Conservation (phyloP, 2,888 invertebrate genomes). For the Rotaria macrura region DNA sequence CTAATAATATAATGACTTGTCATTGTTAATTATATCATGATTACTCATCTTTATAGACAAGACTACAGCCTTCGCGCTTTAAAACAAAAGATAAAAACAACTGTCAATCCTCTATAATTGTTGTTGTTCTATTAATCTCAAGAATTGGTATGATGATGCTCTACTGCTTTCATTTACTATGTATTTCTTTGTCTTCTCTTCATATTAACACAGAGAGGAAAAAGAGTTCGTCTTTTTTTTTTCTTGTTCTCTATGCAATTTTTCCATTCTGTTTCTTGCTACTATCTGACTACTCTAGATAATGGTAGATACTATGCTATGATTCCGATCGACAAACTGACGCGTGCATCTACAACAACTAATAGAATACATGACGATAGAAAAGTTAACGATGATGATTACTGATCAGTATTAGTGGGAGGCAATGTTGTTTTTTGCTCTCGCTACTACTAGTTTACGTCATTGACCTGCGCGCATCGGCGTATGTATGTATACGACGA, state of each 20-base stretch:
- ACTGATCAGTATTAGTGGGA: neutral
- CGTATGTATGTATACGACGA: neutral
- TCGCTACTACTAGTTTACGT: neutral
- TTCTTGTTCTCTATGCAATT: neutral
- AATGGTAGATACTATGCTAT: neutral
- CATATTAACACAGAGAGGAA: neutral
- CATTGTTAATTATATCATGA: neutral
- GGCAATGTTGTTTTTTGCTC: neutral
- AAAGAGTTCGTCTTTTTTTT: neutral
- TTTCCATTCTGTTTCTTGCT: neutral
- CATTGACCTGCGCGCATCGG: neutral
- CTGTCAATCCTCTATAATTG: neutral
- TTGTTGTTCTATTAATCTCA: neutral
- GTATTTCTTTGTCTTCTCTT: neutral
- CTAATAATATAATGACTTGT: neutral
- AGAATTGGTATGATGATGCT: neutral
- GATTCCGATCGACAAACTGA: neutral
- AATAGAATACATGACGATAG: conserved; percentile 1
- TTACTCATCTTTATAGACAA: neutral
- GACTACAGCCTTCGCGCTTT: neutral
- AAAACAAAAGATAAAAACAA: neutral
- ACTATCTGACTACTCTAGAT: neutral
- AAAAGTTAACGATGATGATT: neutral
- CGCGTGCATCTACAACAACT: neutral
- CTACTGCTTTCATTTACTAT: neutral